Evolutionary conservation across 2,888 invertebrate genomes (phyloP), one percentile per base, ranked within the genome.

Genomic region (Monoplex corrugatus): DNA sequence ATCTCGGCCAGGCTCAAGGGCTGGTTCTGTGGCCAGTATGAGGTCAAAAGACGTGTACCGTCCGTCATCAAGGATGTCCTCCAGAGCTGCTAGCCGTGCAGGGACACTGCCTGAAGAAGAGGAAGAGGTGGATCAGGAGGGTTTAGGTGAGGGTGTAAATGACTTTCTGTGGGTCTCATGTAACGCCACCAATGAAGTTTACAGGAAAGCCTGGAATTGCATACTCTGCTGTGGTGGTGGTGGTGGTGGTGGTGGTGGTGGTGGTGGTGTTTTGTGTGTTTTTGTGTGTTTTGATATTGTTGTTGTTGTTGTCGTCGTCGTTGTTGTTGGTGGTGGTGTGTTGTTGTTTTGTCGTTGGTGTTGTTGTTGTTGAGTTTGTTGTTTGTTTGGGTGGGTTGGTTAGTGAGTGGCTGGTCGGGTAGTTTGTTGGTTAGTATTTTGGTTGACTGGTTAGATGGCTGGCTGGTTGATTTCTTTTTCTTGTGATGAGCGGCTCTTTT

Each of bases 71-170:
- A 89, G 85, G 2, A 89, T 89, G 87, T 86, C 89, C 1, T 87
- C 89, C 16, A 85, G 87, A 80, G 88, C 89, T 13, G 87, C 89
- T 35, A 87, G 89, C 32, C 89, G 89, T 78, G 89, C 89, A 38
- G 91, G 85, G 8, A 87, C 44, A 35, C 44, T 89, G 1, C 82
- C 87, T 13, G 57, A 84, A 13, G 43, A 87, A 10, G 75, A 68
- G n/a, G 80, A 40, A 8, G 84, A 86, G 32, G 82, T 45, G 28
- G 87, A 87, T 23, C 80, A 83, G 50, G 38, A 78, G 44, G 75
- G 57, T 0, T n/a, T 50, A 1, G 57, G 78, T 57, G 35, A 57
- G 80, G 16, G 6, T 2, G 2, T 2, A 1, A 8, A 6, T 68
- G 2, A 6, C 8, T 68, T 8, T 68, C 32, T 8, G 28, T 63